A percentile compares a stretch with the other conserved stretches of the same genome.
Evolutionary conservation across 2,797 vertebrate species (phyloP).

Genomic region (Acanthurus tractus): DNA sequence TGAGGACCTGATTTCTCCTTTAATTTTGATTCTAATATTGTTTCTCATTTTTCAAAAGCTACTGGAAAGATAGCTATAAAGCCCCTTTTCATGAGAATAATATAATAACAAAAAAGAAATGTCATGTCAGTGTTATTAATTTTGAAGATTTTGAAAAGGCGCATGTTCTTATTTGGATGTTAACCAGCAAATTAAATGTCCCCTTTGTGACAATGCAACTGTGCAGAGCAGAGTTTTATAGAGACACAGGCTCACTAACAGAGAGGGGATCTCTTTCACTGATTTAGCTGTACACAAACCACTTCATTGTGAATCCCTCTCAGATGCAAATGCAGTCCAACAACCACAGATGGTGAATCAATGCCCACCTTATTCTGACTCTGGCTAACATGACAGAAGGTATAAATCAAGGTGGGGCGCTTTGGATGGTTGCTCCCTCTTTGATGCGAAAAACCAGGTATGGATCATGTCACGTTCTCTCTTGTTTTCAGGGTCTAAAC

Average conservation of each 20-base stretch:
- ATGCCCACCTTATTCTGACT: conserved; percentile 55
- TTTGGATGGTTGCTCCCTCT: conserved; percentile 40
- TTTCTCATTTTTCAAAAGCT: conserved; percentile 8
- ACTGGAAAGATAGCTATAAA: neutral
- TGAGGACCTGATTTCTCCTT: conserved; percentile 7
- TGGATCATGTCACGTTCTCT: conserved; percentile 32
- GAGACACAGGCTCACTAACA: conserved; percentile 11
- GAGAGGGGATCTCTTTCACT: conserved; percentile 21
- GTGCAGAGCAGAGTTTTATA: conserved; percentile 4
- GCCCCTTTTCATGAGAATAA: conserved; percentile 23
- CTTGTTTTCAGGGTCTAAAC: conserved; percentile 14
- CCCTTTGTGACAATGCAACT: conserved; percentile 10
- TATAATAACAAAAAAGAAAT: neutral
- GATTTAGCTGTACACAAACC: conserved; percentile 39
- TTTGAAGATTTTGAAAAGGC: conserved; percentile 16
- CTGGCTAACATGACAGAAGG: conserved; percentile 57
- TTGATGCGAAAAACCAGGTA: conserved; percentile 49
- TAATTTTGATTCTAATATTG: conserved; percentile 2
- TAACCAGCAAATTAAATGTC: conserved; percentile 3
- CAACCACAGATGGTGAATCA: conserved; percentile 72
- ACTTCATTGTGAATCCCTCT: conserved; percentile 47
- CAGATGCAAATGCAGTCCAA: conserved; percentile 59
- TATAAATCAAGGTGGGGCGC: conserved; percentile 64
- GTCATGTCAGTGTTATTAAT: neutral
- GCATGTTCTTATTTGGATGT: conserved; percentile 1